Conservation (phyloP, 2,797 vertebrate species). For the Dryobates pubescens region DNA sequence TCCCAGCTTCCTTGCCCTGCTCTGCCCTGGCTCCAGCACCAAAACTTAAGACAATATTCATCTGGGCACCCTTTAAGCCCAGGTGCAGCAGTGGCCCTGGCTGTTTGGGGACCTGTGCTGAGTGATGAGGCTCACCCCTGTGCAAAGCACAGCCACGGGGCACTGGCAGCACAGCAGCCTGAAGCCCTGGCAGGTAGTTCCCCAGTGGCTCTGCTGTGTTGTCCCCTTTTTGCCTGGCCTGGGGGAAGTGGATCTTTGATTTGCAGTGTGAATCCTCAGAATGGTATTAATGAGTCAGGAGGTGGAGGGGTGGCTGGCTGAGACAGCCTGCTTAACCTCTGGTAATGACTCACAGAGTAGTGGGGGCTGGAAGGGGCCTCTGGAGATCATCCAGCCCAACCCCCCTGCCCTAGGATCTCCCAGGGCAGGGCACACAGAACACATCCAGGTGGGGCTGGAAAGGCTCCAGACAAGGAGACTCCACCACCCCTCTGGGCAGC, state of each 20-base stretch:
- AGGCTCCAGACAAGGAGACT: too few species aligned
- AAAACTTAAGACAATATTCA: too few species aligned
- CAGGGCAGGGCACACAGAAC: too few species aligned
- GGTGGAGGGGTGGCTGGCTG: background rate
- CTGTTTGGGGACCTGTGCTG: accelerated
- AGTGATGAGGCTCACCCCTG: accelerated
- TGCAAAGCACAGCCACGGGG: background rate
- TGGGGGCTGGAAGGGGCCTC: too few species aligned
- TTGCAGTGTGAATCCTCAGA: background rate
- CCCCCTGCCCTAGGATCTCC: too few species aligned
- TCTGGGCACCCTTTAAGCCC: background rate
- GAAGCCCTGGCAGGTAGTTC: background rate
- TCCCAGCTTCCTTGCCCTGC: too few species aligned
- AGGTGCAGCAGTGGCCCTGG: background rate
- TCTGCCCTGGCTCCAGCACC: too few species aligned
- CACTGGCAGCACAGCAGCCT: background rate
- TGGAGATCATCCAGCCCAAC: too few species aligned
- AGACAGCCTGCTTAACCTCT: background rate
- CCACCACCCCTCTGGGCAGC: too few species aligned
- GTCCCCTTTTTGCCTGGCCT: background rate
- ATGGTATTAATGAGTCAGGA: background rate
- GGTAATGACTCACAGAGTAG: background rate
- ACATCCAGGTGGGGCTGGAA: too few species aligned
- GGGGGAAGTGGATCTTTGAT: background rate
- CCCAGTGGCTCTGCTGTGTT: background rate